These are phyloP conservation scores for Antheraea pernyi DNA, from an alignment of 1,140 invertebrate genomes.

Conservation along the genomic window DNA sequence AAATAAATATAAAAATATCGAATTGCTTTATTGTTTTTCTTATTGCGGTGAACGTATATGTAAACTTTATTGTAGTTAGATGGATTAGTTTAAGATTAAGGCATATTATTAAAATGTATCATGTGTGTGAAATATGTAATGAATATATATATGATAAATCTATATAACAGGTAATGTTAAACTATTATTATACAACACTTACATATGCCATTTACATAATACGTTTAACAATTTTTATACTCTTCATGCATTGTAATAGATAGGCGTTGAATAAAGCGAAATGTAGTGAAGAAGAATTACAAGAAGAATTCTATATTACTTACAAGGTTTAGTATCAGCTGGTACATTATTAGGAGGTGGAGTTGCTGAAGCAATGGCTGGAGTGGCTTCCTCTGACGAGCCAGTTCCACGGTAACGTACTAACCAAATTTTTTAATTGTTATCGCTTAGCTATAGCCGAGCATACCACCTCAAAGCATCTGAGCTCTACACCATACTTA, in stretches of 20 bases:
- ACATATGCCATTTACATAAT: too few relatives aligned
- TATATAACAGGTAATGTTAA: too few relatives aligned
- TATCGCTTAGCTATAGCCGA: slow-evolving; percentile 77
- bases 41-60: too few relatives aligned
- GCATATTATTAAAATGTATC: too few relatives aligned
- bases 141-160: too few relatives aligned
- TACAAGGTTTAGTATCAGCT: slow-evolving; percentile 52
- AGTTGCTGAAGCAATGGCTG: slow-evolving; percentile 35
- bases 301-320: slow-evolving; percentile 34
- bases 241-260: neutral
- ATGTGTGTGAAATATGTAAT: too few relatives aligned
- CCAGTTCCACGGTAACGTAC: slow-evolving; percentile 72
- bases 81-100: too few relatives aligned
- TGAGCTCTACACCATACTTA: neutral
- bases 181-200: too few relatives aligned
- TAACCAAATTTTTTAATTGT: slow-evolving; percentile 79
- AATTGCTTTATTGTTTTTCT: too few relatives aligned
- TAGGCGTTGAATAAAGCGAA: neutral
- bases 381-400: slow-evolving; percentile 41
- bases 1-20: too few relatives aligned
- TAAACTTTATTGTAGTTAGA: too few relatives aligned
- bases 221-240: neutral
- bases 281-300: neutral
- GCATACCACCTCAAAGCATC: slow-evolving; percentile 59
- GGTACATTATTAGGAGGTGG: slow-evolving; percentile 52